Base-by-base conservation (phyloP, 2,888 invertebrate genomes). In the Drosophila eohydei region DNA sequence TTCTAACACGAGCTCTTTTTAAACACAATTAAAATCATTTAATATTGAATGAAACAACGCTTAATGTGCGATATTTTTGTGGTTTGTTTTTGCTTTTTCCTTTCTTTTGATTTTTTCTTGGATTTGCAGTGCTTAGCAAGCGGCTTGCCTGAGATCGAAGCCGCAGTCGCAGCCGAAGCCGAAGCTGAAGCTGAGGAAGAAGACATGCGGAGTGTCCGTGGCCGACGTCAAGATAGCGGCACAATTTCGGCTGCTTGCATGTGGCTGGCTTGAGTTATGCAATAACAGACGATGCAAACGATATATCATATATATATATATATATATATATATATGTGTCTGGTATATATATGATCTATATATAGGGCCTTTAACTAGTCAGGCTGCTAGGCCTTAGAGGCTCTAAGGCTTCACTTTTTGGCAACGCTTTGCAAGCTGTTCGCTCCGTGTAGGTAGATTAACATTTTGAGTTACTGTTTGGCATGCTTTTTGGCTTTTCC, bases 81-180 rank as follows among this genome's bases (percentile, higher is more conserved):
- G 28, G 11, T 6, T 56, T 67, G 14, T 52, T 58, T 32, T 30
- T 54, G 34, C 36, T 59, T 41, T 40, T 36, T 36, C 55, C 59
- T 41, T 48, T 58, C 51, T 57, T 54, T 11, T 61, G 36, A 41
- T 21, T 16, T 65, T 65, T 51, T 58, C 30, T 62, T 71, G 81
- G 66, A 81, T 61, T 79, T 80, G 74, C 83, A 79, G 91, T 91
- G 83, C 87, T 91, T 74, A 80, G 88, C 71, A 74, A 88, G 54
- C 71, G 85, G 67, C 73, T 84, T 80, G 74, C 73, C 78, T 80
- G 88, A 62, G 74, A 81, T 57, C 75, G 83, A 69, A 70, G 79
- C 32, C 32, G 56, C 12, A 46, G n/a, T 12, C 6, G 87, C 58
- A 71, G 80, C 36, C 12, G 88, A 60, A 69, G 80, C 64, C 77